These are phyloP conservation scores for Passerina amoena DNA, from an alignment of 2,113 vertebrate genomes.

Conservation along the genomic window DNA sequence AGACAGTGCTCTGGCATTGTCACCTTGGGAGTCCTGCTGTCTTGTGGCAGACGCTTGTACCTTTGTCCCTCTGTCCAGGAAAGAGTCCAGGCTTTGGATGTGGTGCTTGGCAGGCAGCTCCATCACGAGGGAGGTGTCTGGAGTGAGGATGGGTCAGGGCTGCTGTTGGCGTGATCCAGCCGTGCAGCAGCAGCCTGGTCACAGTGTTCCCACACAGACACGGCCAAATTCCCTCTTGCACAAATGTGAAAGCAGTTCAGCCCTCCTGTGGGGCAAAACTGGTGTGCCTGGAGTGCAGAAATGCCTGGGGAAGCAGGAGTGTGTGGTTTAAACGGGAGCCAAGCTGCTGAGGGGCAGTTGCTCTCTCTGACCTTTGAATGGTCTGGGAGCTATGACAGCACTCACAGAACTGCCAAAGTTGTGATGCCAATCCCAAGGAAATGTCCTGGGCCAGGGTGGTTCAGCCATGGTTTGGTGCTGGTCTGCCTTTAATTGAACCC, in stretches of 20 bases:
- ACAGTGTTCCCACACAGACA: not conserved
- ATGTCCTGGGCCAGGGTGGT: not conserved
- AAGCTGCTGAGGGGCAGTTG: accelerated
- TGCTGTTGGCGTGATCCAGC: not conserved
- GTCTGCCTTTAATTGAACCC: not conserved
- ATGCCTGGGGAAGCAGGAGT: not conserved
- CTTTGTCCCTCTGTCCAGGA: not conserved
- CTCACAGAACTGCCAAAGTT: not conserved
- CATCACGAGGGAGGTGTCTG: not conserved
- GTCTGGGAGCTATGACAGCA: not conserved
- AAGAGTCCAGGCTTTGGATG: not conserved
- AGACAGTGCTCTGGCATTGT: not conserved
- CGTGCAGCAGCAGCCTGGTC: not conserved
- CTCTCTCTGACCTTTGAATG: accelerated
- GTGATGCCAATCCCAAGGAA: not conserved
- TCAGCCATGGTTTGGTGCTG: not conserved
- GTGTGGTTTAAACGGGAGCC: not conserved
- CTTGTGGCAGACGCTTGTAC: not conserved
- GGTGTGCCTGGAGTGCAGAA: accelerated
- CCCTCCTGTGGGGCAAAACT: accelerated
- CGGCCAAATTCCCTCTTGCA: not conserved
- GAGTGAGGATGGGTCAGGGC: not conserved
- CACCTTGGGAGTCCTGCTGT: not conserved
- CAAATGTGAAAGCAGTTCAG: not conserved
- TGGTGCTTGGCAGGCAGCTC: not conserved